Conservation (phyloP, 2,113 vertebrate species). For the Engystomops pustulosus region DNA sequence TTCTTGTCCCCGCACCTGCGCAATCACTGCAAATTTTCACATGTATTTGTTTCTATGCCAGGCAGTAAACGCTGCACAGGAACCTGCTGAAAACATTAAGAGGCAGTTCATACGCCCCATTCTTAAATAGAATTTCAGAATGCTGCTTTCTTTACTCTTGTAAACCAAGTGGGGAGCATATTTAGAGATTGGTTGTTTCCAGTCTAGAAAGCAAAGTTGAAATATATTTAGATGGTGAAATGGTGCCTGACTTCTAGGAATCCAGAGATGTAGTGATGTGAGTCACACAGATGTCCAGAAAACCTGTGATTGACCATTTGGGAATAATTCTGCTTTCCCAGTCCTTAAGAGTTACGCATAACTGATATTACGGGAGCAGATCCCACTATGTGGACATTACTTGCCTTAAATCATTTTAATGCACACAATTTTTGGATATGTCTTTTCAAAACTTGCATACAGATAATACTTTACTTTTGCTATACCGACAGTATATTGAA, state of each 20-base stretch:
- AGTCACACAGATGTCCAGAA: conserved; percentile 31
- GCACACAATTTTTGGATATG: neutral
- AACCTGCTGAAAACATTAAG: too few species aligned
- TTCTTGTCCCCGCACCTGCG: too few species aligned
- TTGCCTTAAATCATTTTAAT: neutral
- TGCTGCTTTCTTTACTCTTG: neutral
- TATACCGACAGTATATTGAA: conserved; percentile 54
- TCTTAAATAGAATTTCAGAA: neutral
- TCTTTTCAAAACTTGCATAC: neutral
- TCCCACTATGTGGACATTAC: neutral
- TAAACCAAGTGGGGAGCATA: neutral
- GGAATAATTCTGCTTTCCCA: neutral
- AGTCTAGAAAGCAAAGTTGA: neutral
- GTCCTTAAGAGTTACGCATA: neutral
- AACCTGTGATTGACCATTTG: neutral
- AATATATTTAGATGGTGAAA: neutral
- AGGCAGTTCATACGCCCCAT: too few species aligned
- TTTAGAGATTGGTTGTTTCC: neutral
- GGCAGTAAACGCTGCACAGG: too few species aligned
- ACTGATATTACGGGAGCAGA: neutral
- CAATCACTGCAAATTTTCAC: too few species aligned
- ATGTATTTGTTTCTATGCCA: too few species aligned
- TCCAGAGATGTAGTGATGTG: conserved; percentile 18
- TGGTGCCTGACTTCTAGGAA: conserved; percentile 32
- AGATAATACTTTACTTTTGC: neutral